Evolutionary conservation across 2,888 invertebrate genomes (phyloP), one percentile per base, ranked within the genome.

Genomic region (Eilema depressum): DNA sequence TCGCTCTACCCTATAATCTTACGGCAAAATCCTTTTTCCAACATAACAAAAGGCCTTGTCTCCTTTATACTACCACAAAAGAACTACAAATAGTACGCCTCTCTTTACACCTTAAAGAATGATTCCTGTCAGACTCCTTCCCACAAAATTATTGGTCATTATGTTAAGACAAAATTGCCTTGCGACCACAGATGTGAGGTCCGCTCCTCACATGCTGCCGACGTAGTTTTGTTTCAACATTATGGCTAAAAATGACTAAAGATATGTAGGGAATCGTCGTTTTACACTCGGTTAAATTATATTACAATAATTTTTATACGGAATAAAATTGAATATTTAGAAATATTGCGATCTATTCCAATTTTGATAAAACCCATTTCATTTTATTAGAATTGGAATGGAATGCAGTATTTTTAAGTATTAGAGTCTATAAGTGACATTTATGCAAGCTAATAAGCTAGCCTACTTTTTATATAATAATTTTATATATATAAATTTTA

Each of bases 91-190:
- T 30, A 66, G 57, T 62, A 67, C 57, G 26, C 33, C 57, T 41
- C 30, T 63, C 26, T 64, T 66, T 65, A 61, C 65, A 62, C 69
- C 65, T 61, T 41, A 53, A 60, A 69, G 59, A 23, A 33, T 63
- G 47, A 30, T 41, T 30, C 25, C 53, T 67, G 67, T 61, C 63
- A 59, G 57, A 60, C 11, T 56, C 25, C 7, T 71, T 72, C 70
- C 74, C 70, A 78, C 71, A 80, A 78, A 75, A 80, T 81, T 65
- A 81, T 59, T 57, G 37, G 63, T 73, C 66, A 82, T 80, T 80
- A 82, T 68, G n/a, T 56, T 63, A 60, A 74, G 73, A 68, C 57
- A 71, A 79, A 41, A 68, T 23, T 37, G 23, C 33, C 25, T 66
- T 59, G 47, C 72, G 63, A 61, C 47, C 71, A 64, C 65, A 17